A percentile compares a stretch with the other conserved stretches of the same genome.
phyloP scores from a whole-genome alignment of 2,888 invertebrate genomes.

The Tipula confusa region DNA sequence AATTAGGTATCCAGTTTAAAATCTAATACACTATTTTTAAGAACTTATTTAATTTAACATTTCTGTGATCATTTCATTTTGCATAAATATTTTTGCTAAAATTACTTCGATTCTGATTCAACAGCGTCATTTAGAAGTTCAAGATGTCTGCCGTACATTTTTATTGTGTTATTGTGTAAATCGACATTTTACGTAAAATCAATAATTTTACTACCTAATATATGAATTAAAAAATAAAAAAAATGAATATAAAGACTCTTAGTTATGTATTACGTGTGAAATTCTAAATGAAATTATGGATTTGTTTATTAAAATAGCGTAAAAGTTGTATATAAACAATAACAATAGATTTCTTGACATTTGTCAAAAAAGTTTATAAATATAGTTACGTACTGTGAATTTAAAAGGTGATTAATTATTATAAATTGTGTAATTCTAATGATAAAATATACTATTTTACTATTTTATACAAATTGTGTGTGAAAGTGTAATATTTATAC shows the following conservation, averaged over 20 bases:
- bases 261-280: background rate
- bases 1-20: background rate
- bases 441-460: background rate
- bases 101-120: background rate
- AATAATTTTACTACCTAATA: background rate
- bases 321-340: background rate
- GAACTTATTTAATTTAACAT: background rate
- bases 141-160: background rate
- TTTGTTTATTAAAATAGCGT: background rate
- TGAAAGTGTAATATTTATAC: background rate
- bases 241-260: background rate
- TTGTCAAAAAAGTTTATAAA: background rate
- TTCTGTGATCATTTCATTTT: background rate
- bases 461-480: background rate
- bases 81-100: background rate
- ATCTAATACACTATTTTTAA: background rate
- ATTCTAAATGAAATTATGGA: background rate
- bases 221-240: background rate
- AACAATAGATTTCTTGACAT: background rate
- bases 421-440: background rate
- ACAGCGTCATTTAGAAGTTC: constrained; percentile 1
- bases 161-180: constrained; percentile 28
- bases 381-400: background rate
- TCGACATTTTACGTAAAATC: background rate
- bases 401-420: background rate